A percentile compares a stretch with the other conserved stretches of the same genome.
Conservation (phyloP, 2,797 vertebrate genomes). For the Orestias chungarensis region DNA sequence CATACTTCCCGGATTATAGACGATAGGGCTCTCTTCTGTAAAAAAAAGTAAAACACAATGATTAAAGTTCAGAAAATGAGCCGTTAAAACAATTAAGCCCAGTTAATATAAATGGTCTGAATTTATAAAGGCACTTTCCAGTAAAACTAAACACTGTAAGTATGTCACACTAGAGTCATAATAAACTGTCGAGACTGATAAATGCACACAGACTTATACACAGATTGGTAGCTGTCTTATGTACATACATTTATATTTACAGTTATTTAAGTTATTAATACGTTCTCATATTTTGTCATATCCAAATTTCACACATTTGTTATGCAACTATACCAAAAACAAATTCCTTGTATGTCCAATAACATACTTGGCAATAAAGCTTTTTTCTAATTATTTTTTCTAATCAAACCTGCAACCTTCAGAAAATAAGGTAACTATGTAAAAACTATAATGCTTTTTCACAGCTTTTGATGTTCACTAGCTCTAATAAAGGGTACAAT, state of each 20-base stretch:
- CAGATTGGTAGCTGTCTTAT: not conserved
- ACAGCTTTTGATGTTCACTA: no score
- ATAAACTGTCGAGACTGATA: no score
- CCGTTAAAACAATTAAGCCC: not conserved
- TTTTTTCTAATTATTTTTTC: no score
- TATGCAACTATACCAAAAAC: no score
- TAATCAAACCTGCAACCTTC: not conserved
- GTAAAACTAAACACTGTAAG: not conserved
- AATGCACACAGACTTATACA: not conserved
- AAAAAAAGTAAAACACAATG: constrained; percentile 46
- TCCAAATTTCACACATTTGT: no score
- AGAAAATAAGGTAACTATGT: no score
- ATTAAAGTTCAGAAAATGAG: constrained; percentile 12
- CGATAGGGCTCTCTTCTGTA: constrained; percentile 94
- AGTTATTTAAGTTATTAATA: no score
- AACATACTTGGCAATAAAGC: no score
- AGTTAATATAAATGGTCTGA: not conserved
- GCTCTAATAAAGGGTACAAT: not conserved
- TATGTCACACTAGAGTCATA: not conserved
- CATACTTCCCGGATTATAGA: constrained; percentile 97
- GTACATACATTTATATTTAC: no score
- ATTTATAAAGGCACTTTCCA: not conserved
- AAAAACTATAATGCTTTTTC: no score
- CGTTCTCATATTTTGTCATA: no score
- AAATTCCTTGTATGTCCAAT: no score